Evolutionary conservation across 2,888 invertebrate genomes (phyloP).

Genomic region (Tridacna crocea): DNA sequence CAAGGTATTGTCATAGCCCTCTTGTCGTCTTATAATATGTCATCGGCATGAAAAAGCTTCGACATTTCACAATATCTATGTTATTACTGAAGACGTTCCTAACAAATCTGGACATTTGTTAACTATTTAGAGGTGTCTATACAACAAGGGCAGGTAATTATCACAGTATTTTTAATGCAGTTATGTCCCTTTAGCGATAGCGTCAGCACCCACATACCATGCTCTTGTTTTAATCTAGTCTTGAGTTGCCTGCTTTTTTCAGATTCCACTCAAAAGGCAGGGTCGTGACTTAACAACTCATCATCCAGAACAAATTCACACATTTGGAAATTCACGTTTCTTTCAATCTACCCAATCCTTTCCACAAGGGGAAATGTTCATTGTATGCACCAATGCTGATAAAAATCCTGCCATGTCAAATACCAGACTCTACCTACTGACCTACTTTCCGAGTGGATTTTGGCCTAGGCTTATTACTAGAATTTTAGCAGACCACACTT

Average conservation of each 20-base stretch:
- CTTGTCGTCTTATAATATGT: too few species aligned
- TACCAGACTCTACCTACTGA: slow-evolving; percentile 88
- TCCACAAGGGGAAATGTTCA: slow-evolving; percentile 33
- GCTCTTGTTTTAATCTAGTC: too few species aligned
- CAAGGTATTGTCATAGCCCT: too few species aligned
- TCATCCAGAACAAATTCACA: not conserved
- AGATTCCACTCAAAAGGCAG: slow-evolving; percentile 53
- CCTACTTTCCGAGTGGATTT: slow-evolving; percentile 99
- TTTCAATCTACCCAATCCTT: not conserved
- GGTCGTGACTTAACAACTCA: slow-evolving; percentile 21
- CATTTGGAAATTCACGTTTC: slow-evolving; percentile 21
- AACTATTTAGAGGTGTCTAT: too few species aligned
- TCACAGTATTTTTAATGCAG: too few species aligned
- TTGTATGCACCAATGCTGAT: slow-evolving; percentile 64
- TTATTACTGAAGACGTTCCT: too few species aligned
- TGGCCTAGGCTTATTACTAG: slow-evolving; percentile 97
- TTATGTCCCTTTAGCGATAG: too few species aligned
- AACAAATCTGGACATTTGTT: too few species aligned
- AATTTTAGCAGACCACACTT: slow-evolving; percentile 91
- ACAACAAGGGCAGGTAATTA: too few species aligned
- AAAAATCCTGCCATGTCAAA: slow-evolving; percentile 74
- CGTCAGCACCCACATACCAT: too few species aligned
- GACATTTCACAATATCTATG: too few species aligned
- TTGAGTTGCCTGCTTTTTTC: not conserved
- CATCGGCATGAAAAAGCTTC: too few species aligned